Percentiles rank a stretch among this genome's conserved stretches.
These are phyloP conservation scores for Noctua janthina DNA, from an alignment of 2,888 invertebrate species.

Conservation along the genomic window DNA sequence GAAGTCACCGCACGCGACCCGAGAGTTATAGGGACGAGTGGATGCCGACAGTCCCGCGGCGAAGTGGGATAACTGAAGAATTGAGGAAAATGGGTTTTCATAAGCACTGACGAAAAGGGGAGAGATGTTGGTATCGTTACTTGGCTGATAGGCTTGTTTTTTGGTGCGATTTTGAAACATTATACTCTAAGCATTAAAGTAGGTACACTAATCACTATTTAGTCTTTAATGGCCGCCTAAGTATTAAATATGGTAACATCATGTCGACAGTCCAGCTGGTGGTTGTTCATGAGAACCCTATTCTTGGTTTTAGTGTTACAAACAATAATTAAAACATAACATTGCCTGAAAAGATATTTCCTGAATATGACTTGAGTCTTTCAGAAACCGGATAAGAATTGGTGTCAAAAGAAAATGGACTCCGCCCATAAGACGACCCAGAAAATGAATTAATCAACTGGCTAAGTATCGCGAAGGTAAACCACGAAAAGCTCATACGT, in stretches of 20 bases:
- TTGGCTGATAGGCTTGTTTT: not conserved
- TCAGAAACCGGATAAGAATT: not conserved
- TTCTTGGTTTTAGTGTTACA: not conserved
- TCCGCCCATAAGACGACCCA: no score
- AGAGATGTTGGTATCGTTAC: not conserved
- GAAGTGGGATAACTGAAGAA: constrained; percentile 64
- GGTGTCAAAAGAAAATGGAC: not conserved
- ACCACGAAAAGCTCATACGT: not conserved
- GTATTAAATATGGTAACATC: not conserved
- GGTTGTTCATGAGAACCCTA: not conserved
- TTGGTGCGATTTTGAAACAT: not conserved
- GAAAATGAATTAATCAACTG: not conserved
- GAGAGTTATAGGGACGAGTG: constrained; percentile 83
- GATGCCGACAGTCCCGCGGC: constrained; percentile 39
- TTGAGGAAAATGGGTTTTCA: constrained; percentile 13
- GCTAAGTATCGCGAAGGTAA: not conserved
- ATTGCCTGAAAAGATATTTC: not conserved
- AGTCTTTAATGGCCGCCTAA: not conserved
- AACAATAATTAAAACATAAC: not conserved
- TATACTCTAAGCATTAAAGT: not conserved
- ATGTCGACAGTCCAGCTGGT: not conserved
- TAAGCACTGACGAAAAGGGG: not conserved
- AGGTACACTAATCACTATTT: not conserved
- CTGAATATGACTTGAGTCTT: not conserved
- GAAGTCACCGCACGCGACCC: constrained; percentile 87